phyloP scores from a whole-genome alignment of 2,113 vertebrate genomes.

The Zootoca vivipara region DNA sequence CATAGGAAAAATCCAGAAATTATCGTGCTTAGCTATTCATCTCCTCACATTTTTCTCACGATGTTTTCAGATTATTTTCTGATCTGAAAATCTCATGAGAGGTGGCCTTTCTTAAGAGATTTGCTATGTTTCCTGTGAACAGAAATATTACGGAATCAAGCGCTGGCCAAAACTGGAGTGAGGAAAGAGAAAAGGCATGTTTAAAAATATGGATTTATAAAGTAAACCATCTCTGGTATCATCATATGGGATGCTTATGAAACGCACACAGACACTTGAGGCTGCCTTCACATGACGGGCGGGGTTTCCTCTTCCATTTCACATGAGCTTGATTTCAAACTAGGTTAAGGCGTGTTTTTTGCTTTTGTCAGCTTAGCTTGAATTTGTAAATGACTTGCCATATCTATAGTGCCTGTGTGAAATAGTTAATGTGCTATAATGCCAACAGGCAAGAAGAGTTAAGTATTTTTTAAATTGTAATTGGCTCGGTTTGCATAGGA shows the following conservation, averaged over 20 bases:
- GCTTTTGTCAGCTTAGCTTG: background rate
- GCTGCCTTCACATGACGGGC: background rate
- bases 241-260: background rate
- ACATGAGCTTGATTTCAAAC: background rate
- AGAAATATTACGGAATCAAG: background rate
- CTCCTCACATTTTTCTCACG: background rate
- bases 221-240: background rate
- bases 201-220: slow-evolving; percentile 53
- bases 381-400: background rate
- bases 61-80: background rate
- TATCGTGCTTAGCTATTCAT: background rate
- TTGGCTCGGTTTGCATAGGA: background rate
- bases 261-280: background rate
- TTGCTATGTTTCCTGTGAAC: slow-evolving; percentile 38
- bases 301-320: background rate
- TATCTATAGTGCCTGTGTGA: background rate
- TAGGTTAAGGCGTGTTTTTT: background rate
- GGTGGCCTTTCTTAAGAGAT: background rate
- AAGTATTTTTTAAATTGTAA: background rate
- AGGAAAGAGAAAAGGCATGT: slow-evolving; percentile 26
- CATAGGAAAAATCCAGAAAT: background rate
- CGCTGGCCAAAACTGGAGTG: slow-evolving; percentile 28
- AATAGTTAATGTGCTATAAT: background rate
- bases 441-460: background rate
- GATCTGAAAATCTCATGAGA: background rate